Percentiles rank a stretch among this genome's conserved stretches.
These are phyloP conservation scores for Sarcophaga carnaria DNA, from an alignment of 2,888 invertebrate genomes.

Conservation along the genomic window DNA sequence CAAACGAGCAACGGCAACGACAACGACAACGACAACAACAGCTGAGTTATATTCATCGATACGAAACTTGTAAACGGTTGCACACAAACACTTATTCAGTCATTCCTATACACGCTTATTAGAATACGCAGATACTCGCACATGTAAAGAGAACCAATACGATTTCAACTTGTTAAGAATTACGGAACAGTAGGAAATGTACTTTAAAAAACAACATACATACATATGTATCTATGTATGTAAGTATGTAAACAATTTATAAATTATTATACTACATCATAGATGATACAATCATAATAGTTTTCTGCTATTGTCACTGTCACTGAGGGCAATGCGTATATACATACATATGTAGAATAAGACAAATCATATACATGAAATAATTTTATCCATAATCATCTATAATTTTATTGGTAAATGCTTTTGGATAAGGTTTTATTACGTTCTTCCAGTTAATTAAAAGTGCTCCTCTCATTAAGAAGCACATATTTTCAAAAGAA, in stretches of 20 bases:
- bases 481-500: no score
- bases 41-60: constrained; percentile 69
- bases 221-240: not conserved
- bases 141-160: constrained; percentile 12
- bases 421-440: no score
- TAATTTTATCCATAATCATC: no score
- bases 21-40: constrained; percentile 66
- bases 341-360: no score
- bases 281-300: constrained; percentile 40
- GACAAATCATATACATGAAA: no score
- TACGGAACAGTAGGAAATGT: constrained; percentile 65
- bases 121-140: not conserved
- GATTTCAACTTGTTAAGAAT: constrained; percentile 61
- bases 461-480: no score
- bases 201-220: constrained; percentile 48
- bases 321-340: not conserved
- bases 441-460: no score
- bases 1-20: constrained; percentile 68
- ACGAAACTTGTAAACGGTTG: constrained; percentile 65
- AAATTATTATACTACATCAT: constrained; percentile 57
- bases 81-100: constrained; percentile 29
- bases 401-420: no score
- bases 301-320: constrained; percentile 41
- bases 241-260: constrained; percentile 54
- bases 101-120: not conserved